Percentiles rank a stretch among this genome's conserved stretches.
Evolutionary conservation across 2,797 vertebrate species (phyloP).

Genomic region (Hybognathus amarus): DNA sequence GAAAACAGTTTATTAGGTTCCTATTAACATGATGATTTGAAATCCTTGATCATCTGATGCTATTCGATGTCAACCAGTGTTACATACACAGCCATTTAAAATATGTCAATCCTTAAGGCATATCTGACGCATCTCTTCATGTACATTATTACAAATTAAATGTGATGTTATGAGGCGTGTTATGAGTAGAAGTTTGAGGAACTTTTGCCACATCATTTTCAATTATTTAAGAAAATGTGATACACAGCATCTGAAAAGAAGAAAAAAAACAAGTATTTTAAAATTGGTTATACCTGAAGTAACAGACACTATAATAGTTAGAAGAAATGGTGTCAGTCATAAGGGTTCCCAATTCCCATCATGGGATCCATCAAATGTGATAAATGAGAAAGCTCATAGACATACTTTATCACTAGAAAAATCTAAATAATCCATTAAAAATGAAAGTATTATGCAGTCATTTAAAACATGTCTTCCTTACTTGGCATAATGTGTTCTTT

Average conservation of each 20-base stretch:
- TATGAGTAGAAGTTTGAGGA: background rate
- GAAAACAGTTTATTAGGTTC: background rate
- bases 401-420: background rate
- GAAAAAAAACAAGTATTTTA: slow-evolving; percentile 19
- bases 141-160: slow-evolving; percentile 6
- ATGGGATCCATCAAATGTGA: background rate
- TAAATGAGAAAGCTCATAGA: background rate
- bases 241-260: slow-evolving; percentile 77
- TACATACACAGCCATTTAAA: background rate
- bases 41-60: background rate
- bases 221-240: slow-evolving; percentile 76
- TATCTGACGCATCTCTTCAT: background rate
- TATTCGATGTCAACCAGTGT: background rate
- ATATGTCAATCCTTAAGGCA: background rate
- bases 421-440: background rate
- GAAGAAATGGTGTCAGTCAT: background rate
- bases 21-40: background rate
- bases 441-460: background rate
- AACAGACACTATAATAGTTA: background rate
- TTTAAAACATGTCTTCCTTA: background rate
- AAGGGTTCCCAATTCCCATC: background rate
- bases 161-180: background rate
- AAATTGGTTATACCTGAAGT: background rate
- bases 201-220: background rate
- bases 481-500: background rate